Evolutionary conservation across 2,888 invertebrate genomes (phyloP).

Genomic region (Anagyrus pseudococci): DNA sequence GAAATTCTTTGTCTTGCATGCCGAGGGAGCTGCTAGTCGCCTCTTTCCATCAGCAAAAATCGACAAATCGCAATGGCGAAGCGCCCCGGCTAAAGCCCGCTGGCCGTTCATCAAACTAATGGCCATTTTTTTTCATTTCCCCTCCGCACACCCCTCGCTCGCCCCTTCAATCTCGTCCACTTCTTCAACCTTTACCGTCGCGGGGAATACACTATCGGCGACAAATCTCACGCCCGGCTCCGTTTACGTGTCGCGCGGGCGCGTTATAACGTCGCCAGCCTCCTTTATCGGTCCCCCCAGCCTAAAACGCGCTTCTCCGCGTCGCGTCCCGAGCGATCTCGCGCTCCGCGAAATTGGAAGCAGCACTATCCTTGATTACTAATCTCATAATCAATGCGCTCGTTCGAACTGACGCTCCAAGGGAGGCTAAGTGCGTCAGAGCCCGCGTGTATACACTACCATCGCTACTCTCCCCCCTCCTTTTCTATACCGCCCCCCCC

Average conservation of each 20-base stretch:
- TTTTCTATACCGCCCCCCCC: too few species aligned
- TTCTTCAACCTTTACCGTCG: background rate
- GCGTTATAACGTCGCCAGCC: too few species aligned
- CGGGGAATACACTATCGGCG: too few species aligned
- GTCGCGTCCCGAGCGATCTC: slow-evolving; percentile 22
- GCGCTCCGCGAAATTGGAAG: slow-evolving; percentile 51
- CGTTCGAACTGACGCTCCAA: slow-evolving; percentile 15
- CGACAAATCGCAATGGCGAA: slow-evolving; percentile 33
- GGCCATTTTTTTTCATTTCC: slow-evolving; percentile 44
- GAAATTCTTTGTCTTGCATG: slow-evolving; percentile 38
- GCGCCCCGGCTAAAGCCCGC: slow-evolving; percentile 41
- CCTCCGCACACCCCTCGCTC: background rate
- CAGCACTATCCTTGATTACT: slow-evolving; percentile 54
- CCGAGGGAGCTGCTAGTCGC: slow-evolving; percentile 1
- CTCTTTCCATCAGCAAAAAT: slow-evolving; percentile 8
- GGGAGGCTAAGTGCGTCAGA: too few species aligned
- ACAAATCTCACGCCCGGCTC: too few species aligned
- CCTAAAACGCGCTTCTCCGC: too few species aligned
- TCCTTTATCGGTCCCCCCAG: too few species aligned
- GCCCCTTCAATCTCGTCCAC: background rate
- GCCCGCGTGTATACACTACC: too few species aligned
- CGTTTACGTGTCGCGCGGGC: background rate
- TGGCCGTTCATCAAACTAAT: slow-evolving; percentile 56
- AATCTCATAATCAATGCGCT: slow-evolving; percentile 45
- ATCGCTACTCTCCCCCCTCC: too few species aligned